Percentiles rank a stretch among this genome's conserved stretches.
Conservation (phyloP, 2,797 vertebrate species). For the Dendrocincla tyrannina region DNA sequence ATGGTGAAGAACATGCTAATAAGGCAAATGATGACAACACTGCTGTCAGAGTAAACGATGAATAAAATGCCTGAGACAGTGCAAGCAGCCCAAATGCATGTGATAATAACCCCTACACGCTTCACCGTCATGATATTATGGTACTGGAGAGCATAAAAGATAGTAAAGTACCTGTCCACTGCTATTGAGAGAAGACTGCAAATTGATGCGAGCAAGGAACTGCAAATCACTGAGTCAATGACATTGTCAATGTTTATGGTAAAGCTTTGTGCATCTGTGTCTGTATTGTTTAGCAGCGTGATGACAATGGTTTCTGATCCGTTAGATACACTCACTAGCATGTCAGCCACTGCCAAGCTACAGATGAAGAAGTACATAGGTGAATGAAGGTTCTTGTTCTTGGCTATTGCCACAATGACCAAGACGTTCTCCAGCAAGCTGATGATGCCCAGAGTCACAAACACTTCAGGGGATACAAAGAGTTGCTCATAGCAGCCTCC, state of each 20-base stretch:
- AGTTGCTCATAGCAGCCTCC: slow-evolving; percentile 90
- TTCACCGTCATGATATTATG: slow-evolving; percentile 92
- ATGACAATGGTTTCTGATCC: slow-evolving; percentile 93
- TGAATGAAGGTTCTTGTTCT: slow-evolving; percentile 95
- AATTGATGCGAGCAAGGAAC: slow-evolving; percentile 92
- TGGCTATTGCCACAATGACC: slow-evolving; percentile 88
- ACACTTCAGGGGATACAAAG: slow-evolving; percentile 90
- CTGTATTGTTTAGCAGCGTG: slow-evolving; percentile 85
- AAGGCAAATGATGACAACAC: slow-evolving; percentile 90
- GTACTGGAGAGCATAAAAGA: slow-evolving; percentile 95
- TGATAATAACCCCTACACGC: slow-evolving; percentile 83
- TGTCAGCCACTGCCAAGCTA: slow-evolving; percentile 92
- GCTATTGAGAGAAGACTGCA: slow-evolving; percentile 94
- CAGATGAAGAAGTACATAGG: slow-evolving; percentile 99
- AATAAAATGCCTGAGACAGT: slow-evolving; percentile 86
- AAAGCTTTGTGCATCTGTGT: slow-evolving; percentile 77
- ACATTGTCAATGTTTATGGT: slow-evolving; percentile 92
- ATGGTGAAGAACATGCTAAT: slow-evolving; percentile 94
- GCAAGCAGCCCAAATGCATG: slow-evolving; percentile 89
- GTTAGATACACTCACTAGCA: slow-evolving; percentile 94
- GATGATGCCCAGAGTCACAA: slow-evolving; percentile 89
- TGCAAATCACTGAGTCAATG: slow-evolving; percentile 95
- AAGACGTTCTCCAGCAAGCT: slow-evolving; percentile 93
- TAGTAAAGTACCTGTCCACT: slow-evolving; percentile 94
- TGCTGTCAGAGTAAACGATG: slow-evolving; percentile 93